phyloP scores from a whole-genome alignment of 2,113 vertebrate genomes.

The Rhea pennata region DNA sequence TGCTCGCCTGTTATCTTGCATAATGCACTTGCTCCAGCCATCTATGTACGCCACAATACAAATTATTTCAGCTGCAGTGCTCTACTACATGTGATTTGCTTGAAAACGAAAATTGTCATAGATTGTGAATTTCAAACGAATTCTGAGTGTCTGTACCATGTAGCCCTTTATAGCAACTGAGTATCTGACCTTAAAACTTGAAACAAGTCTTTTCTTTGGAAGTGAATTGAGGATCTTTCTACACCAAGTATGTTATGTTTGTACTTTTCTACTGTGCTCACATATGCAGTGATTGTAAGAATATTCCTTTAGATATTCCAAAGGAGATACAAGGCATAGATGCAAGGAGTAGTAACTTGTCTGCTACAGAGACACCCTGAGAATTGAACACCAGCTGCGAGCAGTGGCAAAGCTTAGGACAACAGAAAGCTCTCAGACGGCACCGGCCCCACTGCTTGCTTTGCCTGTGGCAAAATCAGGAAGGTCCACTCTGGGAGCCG shows the following conservation, averaged over 20 bases:
- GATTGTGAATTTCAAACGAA: neutral
- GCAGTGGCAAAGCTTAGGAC: neutral
- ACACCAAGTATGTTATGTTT: fast-evolving
- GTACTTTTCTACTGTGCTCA: neutral
- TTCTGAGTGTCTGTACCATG: neutral
- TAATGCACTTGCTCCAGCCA: neutral
- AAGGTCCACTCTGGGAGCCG: neutral
- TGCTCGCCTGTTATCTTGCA: neutral
- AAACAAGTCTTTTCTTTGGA: neutral
- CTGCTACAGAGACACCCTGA: neutral
- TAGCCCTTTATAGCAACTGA: neutral
- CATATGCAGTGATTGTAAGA: neutral
- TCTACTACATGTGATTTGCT: neutral
- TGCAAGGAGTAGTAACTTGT: neutral
- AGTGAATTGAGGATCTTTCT: neutral
- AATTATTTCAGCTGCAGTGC: neutral
- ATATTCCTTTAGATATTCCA: neutral
- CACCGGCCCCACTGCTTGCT: neutral
- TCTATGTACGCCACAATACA: neutral
- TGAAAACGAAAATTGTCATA: conserved; percentile 19
- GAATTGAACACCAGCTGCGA: neutral
- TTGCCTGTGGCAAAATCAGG: neutral
- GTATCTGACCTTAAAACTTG: neutral
- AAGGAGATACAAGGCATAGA: neutral
- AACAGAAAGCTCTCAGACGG: neutral